These are phyloP conservation scores for Calliphora vicina DNA, from an alignment of 1,140 invertebrate genomes.

Conservation along the genomic window DNA sequence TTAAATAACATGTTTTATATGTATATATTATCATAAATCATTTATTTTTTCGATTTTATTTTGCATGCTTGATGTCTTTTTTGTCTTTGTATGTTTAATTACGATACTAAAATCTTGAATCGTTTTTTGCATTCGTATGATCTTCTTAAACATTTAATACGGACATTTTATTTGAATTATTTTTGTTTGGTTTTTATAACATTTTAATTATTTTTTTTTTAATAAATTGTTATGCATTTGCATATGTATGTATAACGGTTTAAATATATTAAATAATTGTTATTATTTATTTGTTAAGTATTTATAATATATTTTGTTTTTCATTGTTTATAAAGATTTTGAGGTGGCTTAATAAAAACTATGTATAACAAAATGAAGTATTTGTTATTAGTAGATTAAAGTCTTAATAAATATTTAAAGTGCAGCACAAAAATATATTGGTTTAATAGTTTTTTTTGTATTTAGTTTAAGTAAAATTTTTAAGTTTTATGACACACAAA, in stretches of 20 bases:
- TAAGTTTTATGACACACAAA: neutral
- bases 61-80: too few relatives aligned
- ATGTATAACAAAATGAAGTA: neutral
- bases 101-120: too few relatives aligned
- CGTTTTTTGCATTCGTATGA: too few relatives aligned
- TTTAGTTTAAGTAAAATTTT: neutral
- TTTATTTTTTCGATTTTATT: too few relatives aligned
- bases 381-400: neutral
- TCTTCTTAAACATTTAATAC: too few relatives aligned
- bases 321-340: neutral
- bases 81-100: too few relatives aligned
- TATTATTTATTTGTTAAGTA: neutral
- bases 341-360: neutral
- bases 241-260: neutral
- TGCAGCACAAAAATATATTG: slow-evolving; percentile 23
- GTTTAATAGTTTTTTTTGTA: neutral
- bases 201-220: too few relatives aligned
- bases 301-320: neutral
- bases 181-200: too few relatives aligned
- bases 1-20: too few relatives aligned
- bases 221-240: too few relatives aligned
- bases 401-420: neutral
- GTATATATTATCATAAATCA: too few relatives aligned
- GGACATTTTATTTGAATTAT: too few relatives aligned
- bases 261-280: neutral